These are phyloP conservation scores for Xestia sexstrigata DNA, from an alignment of 2,888 invertebrate species.

Conservation along the genomic window DNA sequence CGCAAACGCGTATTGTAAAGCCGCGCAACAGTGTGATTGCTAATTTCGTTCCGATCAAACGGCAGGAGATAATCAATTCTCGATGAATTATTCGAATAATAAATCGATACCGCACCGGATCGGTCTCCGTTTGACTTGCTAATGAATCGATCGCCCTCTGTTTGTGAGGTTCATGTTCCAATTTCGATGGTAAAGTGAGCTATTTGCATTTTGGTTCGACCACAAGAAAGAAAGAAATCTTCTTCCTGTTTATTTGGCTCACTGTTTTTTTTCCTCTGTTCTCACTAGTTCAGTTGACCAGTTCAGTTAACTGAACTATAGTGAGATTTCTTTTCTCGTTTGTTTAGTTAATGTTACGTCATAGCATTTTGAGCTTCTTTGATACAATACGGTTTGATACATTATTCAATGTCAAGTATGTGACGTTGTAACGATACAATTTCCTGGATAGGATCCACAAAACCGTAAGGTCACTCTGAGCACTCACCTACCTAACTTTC, in stretches of 20 bases:
- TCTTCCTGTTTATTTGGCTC: not conserved
- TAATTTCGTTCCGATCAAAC: conserved; percentile 46
- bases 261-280: too few relatives aligned
- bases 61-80: conserved; percentile 62
- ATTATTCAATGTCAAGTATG: not conserved
- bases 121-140: conserved; percentile 68
- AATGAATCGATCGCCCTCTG: conserved; percentile 67
- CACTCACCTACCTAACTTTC: too few relatives aligned
- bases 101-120: conserved; percentile 53
- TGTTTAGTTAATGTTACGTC: too few relatives aligned
- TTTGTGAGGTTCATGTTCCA: conserved; percentile 60
- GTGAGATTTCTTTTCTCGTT: too few relatives aligned
- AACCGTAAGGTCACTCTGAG: too few relatives aligned
- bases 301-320: too few relatives aligned
- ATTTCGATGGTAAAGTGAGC: conserved; percentile 40
- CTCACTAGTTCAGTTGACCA: too few relatives aligned
- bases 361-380: not conserved
- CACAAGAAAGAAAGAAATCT: conserved; percentile 12
- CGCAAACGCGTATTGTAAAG: conserved; percentile 1
- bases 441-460: too few relatives aligned
- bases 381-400: not conserved
- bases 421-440: too few relatives aligned
- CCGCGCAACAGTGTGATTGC: conserved; percentile 30
- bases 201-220: conserved; percentile 46
- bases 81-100: conserved; percentile 56